phyloP scores from a whole-genome alignment of 2,888 invertebrate species.

The Adineta ricciae region DNA sequence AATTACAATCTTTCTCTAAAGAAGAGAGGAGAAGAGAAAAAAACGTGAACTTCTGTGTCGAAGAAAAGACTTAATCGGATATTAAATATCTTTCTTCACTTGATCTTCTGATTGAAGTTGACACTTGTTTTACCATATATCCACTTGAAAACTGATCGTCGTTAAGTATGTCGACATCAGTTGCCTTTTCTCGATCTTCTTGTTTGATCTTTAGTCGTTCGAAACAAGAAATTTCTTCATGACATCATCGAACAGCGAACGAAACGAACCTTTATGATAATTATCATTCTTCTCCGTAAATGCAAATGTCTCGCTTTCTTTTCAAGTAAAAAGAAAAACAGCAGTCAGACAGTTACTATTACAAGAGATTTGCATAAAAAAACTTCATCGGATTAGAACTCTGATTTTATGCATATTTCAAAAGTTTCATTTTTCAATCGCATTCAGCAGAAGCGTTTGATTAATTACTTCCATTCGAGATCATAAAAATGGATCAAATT shows the following conservation, averaged over 20 bases:
- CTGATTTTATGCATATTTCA: background rate
- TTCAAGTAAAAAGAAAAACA: background rate
- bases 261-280: background rate
- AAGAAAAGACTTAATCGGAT: background rate
- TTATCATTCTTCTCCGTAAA: background rate
- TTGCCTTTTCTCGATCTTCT: background rate
- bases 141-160: background rate
- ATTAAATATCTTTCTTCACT: constrained; percentile 9
- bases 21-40: too few species aligned
- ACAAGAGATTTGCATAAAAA: constrained; percentile 1
- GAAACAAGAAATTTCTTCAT: background rate
- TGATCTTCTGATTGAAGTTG: background rate
- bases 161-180: background rate
- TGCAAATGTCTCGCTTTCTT: background rate
- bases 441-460: background rate
- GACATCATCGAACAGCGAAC: background rate
- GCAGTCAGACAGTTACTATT: background rate
- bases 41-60: background rate
- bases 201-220: background rate
- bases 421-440: background rate
- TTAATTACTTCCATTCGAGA: constrained; percentile 4
- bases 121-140: background rate
- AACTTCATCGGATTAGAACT: background rate
- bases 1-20: background rate
- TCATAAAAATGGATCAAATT: constrained; percentile 8